Evolutionary conservation across 2,888 invertebrate species (phyloP).

Genomic region (Unio pictorum): DNA sequence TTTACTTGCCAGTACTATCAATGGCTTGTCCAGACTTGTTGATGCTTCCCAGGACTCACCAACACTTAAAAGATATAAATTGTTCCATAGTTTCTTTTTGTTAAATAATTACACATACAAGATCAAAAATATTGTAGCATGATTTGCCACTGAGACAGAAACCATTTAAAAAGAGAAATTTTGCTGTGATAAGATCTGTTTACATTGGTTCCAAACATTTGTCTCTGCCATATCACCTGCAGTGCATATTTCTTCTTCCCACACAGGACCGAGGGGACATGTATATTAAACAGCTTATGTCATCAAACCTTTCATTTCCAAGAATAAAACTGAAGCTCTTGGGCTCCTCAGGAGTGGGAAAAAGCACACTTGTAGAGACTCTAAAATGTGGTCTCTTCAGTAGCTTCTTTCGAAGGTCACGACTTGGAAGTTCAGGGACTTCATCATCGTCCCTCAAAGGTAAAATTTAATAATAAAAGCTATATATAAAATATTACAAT

Average conservation of each 20-base stretch:
- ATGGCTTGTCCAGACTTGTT: too few relatives aligned
- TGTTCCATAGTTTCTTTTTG: too few relatives aligned
- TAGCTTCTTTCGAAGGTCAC: constrained; percentile 76
- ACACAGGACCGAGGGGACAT: constrained; percentile 72
- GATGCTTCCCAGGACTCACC: too few relatives aligned
- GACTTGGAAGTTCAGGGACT: constrained; percentile 32
- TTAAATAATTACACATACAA: too few relatives aligned
- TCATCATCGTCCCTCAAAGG: constrained; percentile 14
- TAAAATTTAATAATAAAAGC: not conserved
- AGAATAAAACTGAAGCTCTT: constrained; percentile 81
- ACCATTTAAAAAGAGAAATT: not conserved
- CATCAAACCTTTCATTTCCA: constrained; percentile 67
- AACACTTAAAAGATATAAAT: too few relatives aligned
- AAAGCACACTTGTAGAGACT: constrained; percentile 79
- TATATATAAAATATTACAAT: too few relatives aligned
- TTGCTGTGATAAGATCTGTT: too few relatives aligned
- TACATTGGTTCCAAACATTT: too few relatives aligned
- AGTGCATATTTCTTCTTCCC: too few relatives aligned
- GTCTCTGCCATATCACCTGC: too few relatives aligned
- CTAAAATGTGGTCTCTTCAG: constrained; percentile 80
- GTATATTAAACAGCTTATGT: constrained; percentile 79
- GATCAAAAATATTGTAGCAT: too few relatives aligned
- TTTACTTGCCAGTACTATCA: too few relatives aligned
- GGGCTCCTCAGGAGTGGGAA: constrained; percentile 83
- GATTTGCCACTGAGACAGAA: not conserved